Percentiles rank a stretch among this genome's conserved stretches.
Evolutionary conservation across 1,140 invertebrate species (phyloP).

Genomic region (Tetragonula clypearis): DNA sequence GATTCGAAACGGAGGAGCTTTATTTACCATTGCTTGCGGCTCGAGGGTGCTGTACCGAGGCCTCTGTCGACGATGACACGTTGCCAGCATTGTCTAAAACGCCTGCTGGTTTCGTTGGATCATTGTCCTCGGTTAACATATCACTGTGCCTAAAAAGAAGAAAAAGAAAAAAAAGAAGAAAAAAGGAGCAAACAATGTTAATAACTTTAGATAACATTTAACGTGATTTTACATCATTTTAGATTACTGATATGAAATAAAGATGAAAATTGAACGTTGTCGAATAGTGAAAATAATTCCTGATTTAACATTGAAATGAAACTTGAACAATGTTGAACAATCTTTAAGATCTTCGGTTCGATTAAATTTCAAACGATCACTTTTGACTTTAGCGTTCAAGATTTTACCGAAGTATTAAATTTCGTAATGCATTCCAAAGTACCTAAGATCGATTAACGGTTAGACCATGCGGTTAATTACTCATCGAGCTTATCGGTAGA

Average conservation of each 20-base stretch:
- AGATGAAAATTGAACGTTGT: not conserved
- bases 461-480: not conserved
- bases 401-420: not conserved
- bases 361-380: not conserved
- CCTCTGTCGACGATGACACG: slow-evolving; percentile 80
- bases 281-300: not conserved
- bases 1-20: slow-evolving; percentile 11
- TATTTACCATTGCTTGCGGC: slow-evolving; percentile 78
- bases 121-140: slow-evolving; percentile 83
- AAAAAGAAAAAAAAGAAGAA: not conserved
- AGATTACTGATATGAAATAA: not conserved
- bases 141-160: slow-evolving; percentile 73
- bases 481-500: not conserved
- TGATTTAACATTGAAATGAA: not conserved
- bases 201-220: not conserved
- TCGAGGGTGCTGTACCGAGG: slow-evolving; percentile 78
- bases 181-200: slow-evolving; percentile 33
- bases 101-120: slow-evolving; percentile 80
- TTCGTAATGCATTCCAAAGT: not conserved
- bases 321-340: not conserved
- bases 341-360: not conserved
- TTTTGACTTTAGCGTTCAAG: not conserved
- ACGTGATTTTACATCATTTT: not conserved
- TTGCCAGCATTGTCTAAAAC: slow-evolving; percentile 81
- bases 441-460: not conserved